A percentile compares a stretch with the other conserved stretches of the same genome.
These are phyloP conservation scores for Paratilapia polleni DNA, from an alignment of 2,113 vertebrate genomes.

Conservation along the genomic window DNA sequence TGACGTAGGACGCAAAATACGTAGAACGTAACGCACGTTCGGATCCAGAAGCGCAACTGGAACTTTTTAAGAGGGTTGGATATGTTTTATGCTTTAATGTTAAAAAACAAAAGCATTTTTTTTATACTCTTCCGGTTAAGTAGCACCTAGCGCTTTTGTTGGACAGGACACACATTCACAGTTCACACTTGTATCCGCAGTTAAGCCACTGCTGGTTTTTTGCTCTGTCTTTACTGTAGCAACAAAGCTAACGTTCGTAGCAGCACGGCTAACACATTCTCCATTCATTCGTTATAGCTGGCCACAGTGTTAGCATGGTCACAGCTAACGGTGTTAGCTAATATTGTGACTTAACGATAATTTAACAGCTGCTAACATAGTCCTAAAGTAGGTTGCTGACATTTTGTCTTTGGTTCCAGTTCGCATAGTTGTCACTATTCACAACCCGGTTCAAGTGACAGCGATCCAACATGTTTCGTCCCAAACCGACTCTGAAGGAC, in stretches of 20 bases:
- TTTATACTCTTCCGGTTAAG: too few species aligned
- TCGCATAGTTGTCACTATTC: neutral
- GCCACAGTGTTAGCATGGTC: neutral
- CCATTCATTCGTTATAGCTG: conserved; percentile 30
- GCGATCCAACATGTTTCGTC: conserved; percentile 87
- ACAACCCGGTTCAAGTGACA: neutral
- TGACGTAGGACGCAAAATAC: conserved; percentile 29
- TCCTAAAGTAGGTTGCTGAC: neutral
- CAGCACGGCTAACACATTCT: neutral
- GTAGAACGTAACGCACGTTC: conserved; percentile 24
- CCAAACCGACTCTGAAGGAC: conserved; percentile 95
- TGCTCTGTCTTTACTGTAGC: neutral
- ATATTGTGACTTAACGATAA: neutral
- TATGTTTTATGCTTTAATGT: neutral
- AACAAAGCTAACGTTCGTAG: conserved; percentile 50
- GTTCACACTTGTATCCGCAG: neutral
- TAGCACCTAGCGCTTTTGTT: too few species aligned
- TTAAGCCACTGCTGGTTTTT: neutral
- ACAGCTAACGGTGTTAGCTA: neutral
- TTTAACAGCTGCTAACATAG: neutral
- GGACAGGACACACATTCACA: neutral
- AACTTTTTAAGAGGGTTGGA: conserved; percentile 31
- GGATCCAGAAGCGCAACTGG: conserved; percentile 7
- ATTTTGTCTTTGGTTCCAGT: conserved; percentile 16
- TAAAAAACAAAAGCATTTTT: fast-evolving